Base-by-base conservation (phyloP, 2,113 vertebrate genomes). In the Centropristis striata region DNA sequence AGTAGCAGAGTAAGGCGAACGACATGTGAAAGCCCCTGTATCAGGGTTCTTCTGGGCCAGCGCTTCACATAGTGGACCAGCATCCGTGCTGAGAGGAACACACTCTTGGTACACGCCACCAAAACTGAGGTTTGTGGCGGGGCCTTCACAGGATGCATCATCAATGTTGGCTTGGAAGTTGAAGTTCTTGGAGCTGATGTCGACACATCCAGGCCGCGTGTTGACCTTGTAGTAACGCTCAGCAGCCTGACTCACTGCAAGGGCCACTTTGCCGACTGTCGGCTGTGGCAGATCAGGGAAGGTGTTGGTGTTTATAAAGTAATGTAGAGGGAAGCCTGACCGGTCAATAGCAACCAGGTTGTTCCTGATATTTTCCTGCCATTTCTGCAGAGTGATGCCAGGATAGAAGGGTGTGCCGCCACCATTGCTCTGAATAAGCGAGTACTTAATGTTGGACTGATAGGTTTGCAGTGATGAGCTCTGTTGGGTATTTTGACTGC, bases 141-240 rank as follows among this genome's bases (percentile, higher is more conserved):
- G 81, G 9, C 96, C 97, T 0, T 94, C 1, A 0, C 97, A 99
- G 6, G 97, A 97, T 5, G 88, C 85, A 0, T 99, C 97, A 0
- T 98, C 96, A 0, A 80, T 47, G 23, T 99, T 99, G 71, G 97
- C 97, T 11, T 97, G 94, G 86, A 97, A 99, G 85, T 98, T 97
- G 80, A 97, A 99, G 89, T 98, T 98, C 75, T 94, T 83, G 0
- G 97, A 96, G 8, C 80, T 76, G 11, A 81, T 0, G 0, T 96
- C 83, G 0, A 96, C 95, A 87, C 98, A 99, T 0, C 97, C 98
- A 0, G 95, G 97, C 54, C 94, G 89, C 0, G 93, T 97, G 87
- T 98, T 99, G 86, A 98, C 88, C 0, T 58, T 58, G 53, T 98
- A 99, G 85, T 98, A 99, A n/a, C 88, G 92, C 1, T 83, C 87